These are phyloP conservation scores for Psittacus erithacus DNA, from an alignment of 2,113 vertebrate species.

Conservation along the genomic window DNA sequence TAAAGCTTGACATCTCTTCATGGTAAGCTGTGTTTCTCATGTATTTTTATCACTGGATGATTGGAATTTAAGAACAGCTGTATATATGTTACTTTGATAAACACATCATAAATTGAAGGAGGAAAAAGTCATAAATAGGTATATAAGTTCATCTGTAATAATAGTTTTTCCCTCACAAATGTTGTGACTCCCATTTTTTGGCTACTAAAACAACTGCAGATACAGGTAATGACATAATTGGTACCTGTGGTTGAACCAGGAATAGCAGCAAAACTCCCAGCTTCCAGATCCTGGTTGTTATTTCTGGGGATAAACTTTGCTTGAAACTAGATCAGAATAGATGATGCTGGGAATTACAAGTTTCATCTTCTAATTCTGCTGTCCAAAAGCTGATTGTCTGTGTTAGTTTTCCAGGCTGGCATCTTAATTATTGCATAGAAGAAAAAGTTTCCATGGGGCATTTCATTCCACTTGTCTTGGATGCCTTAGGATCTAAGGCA, in stretches of 20 bases:
- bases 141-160: not conserved
- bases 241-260: not conserved
- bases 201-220: not conserved
- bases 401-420: not conserved
- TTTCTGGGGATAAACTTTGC: not conserved
- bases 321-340: not conserved
- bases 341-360: not conserved
- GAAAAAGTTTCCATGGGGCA: not conserved
- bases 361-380: not conserved
- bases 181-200: not conserved
- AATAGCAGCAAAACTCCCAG: not conserved
- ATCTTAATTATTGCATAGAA: not conserved
- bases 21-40: not conserved
- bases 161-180: not conserved
- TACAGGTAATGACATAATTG: not conserved
- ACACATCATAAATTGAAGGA: not conserved
- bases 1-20: not conserved
- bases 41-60: not conserved
- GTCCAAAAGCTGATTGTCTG: not conserved
- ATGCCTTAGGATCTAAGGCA: not conserved
- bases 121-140: not conserved
- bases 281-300: not conserved
- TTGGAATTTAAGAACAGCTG: not conserved
- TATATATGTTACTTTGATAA: not conserved
- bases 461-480: not conserved